Percentiles rank a stretch among this genome's conserved stretches.
These are phyloP conservation scores for Tringa solitaria DNA, from an alignment of 2,113 vertebrate genomes.

Conservation along the genomic window DNA sequence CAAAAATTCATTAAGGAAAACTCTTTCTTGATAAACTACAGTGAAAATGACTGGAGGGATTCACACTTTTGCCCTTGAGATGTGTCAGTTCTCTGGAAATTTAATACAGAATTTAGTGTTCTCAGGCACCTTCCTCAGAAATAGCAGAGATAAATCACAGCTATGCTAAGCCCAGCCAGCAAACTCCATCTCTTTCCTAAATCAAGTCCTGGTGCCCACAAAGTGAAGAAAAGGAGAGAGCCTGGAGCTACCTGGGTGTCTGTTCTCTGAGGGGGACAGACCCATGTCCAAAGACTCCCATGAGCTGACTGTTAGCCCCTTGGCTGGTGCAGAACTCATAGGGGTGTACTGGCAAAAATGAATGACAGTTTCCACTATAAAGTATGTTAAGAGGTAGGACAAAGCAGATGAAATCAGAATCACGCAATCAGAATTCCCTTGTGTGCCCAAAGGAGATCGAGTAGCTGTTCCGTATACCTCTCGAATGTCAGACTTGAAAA, in stretches of 20 bases:
- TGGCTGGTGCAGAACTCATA: not conserved
- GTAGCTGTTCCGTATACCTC: not conserved
- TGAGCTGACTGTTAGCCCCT: not conserved
- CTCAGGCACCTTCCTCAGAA: not conserved
- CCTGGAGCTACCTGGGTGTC: not conserved
- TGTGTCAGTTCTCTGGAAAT: not conserved
- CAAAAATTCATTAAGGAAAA: not conserved
- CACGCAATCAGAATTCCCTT: not conserved
- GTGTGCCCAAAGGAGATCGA: not conserved
- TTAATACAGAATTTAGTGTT: not conserved
- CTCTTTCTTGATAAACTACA: not conserved
- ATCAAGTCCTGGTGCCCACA: not conserved
- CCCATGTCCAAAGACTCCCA: not conserved
- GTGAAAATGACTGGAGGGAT: not conserved
- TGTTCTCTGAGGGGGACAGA: not conserved
- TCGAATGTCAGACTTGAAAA: not conserved
- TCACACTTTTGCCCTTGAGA: not conserved
- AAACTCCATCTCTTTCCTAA: not conserved
- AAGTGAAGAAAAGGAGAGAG: not conserved
- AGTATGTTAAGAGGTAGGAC: not conserved
- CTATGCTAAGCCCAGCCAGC: not conserved
- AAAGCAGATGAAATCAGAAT: not conserved
- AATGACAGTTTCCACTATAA: not conserved
- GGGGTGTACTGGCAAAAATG: not conserved
- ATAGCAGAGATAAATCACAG: not conserved